Conservation (phyloP, 2,113 vertebrate species). For the Potamarius usumacintae region DNA sequence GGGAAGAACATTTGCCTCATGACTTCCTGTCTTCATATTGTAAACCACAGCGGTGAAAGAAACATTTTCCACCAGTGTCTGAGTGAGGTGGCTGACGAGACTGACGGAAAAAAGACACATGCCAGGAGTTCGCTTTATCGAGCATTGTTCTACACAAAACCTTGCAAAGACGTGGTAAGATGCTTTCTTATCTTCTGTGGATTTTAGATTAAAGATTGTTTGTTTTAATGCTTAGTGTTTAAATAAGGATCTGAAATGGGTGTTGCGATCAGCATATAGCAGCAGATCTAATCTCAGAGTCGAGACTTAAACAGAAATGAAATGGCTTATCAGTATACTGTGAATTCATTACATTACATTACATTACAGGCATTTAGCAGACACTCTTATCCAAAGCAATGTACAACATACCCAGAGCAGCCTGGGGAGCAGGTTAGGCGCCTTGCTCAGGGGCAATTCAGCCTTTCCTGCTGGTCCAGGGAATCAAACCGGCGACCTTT, state of each 20-base stretch:
- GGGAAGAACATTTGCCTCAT: slow-evolving; percentile 18
- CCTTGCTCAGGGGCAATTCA: too few relatives aligned
- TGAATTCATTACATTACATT: too few relatives aligned
- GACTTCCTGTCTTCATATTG: slow-evolving; percentile 36
- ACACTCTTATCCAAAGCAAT: too few relatives aligned
- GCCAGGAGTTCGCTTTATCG: too few relatives aligned
- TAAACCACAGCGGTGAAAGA: background rate
- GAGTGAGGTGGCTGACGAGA: background rate
- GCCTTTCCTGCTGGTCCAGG: too few relatives aligned
- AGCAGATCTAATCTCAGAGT: background rate
- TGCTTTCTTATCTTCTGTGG: background rate
- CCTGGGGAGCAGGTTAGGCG: too few relatives aligned
- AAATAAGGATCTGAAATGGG: background rate
- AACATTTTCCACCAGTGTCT: slow-evolving; percentile 12
- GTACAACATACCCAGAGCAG: too few relatives aligned
- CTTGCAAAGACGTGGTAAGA: background rate
- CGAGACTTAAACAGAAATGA: background rate
- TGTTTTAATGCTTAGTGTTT: background rate
- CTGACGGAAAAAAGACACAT: background rate
- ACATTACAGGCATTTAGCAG: too few relatives aligned
- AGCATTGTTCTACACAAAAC: background rate
- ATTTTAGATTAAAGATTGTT: background rate
- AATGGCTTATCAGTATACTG: background rate
- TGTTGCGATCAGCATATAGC: background rate
- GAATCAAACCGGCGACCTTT: too few relatives aligned